Evolutionary conservation across 2,888 invertebrate species (phyloP).

Genomic region (Chrysina gloriosa): DNA sequence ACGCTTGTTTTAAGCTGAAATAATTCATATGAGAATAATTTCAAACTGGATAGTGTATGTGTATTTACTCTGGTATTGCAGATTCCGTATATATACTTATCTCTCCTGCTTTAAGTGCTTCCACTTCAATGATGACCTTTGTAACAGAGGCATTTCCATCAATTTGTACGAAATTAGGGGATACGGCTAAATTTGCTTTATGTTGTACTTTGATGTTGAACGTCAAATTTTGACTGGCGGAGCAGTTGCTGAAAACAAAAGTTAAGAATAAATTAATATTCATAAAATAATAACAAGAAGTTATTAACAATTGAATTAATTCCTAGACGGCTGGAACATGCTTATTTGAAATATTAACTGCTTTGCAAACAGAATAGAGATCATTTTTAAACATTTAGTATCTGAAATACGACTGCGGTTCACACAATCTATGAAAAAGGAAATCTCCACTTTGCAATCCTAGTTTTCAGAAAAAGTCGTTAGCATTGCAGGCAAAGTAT

Average conservation of each 20-base stretch:
- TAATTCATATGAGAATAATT: background rate
- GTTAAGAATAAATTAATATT: background rate
- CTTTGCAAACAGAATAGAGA: too few relatives aligned
- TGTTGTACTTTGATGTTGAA: slow-evolving; percentile 30
- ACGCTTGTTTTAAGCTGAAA: slow-evolving; percentile 74
- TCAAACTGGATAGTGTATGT: background rate
- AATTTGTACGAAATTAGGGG: slow-evolving; percentile 14
- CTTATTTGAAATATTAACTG: too few relatives aligned
- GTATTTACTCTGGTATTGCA: slow-evolving; percentile 45
- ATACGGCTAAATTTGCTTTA: slow-evolving; percentile 17
- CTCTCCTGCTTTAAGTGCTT: slow-evolving; percentile 38
- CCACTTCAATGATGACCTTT: slow-evolving; percentile 3
- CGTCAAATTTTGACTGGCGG: background rate
- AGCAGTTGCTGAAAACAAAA: slow-evolving; percentile 20
- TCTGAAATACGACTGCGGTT: too few relatives aligned
- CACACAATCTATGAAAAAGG: too few relatives aligned
- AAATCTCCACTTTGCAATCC: too few relatives aligned
- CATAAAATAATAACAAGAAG: background rate
- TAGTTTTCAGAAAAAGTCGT: too few relatives aligned
- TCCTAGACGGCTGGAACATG: too few relatives aligned
- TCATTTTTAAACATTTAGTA: too few relatives aligned
- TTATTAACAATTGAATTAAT: background rate
- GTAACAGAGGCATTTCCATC: background rate
- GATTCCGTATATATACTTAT: slow-evolving; percentile 33
- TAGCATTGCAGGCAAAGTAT: too few relatives aligned